Evolutionary conservation across 2,113 vertebrate genomes (phyloP), one percentile per base, ranked within the genome.

Genomic region (Lamprotornis superbus): DNA sequence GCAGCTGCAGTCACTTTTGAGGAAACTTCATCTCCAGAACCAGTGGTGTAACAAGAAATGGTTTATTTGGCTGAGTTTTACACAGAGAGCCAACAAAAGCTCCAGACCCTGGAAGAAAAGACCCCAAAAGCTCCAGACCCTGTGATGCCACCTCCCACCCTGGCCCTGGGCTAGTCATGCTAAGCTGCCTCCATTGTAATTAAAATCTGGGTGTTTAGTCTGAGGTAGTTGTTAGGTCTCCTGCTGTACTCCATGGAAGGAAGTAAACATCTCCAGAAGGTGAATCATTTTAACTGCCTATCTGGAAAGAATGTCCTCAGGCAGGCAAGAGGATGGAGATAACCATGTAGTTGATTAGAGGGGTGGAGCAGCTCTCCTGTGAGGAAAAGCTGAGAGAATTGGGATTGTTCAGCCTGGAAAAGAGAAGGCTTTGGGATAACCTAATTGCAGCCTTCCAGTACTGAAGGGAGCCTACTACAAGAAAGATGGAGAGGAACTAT

Each of bases 201-300:
- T 87, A 89, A 74, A 84, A 39, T 35, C 30, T 55, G 25, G 2
- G 23, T 88, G 50, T 61, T 68, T 83, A 61, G 20, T 73, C 65
- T 56, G 75, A 87, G 40, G 40, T 40, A 56, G 39, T 68, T 63
- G 53, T 73, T 85, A 49, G 30, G 44, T 93, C 28, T 87, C 44
- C 57, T 84, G 17, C 61, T 84, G 78, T 87, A 53, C 17, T 76
- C 57, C 39, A 11, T 12, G 5, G 56, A 60, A 95, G 53, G 44
- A 93, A 57, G 75, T 89, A 64, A 91, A 87, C 61, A 52, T 15
- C 69, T 94, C 42, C 40, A 76, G 83, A 96, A 94, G 31, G 40
- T 90, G 87, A 95, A 91, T 91, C 24, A 91, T 85, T 91, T 90
- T 65, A 90, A 61, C 59, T 85, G 53, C 49, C 57, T 94, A 16